Conservation (phyloP, 1,140 invertebrate genomes). For the Eufriesea mexicana region DNA sequence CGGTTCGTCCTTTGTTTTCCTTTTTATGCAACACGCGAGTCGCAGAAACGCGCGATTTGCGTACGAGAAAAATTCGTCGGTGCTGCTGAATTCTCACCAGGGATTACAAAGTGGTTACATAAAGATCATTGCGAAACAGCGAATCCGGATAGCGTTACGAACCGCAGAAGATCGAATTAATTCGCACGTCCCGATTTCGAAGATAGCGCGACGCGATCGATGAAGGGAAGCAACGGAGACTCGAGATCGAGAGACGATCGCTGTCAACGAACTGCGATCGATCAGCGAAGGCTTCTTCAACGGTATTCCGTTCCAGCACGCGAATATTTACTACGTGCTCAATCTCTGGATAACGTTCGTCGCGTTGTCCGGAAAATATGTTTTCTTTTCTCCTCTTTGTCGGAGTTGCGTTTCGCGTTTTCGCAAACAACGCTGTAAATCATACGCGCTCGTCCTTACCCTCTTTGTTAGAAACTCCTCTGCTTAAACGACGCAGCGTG, state of each 20-base stretch:
- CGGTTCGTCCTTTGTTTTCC: neutral
- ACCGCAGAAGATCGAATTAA: conserved; percentile 52
- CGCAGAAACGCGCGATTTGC: neutral
- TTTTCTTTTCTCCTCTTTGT: neutral
- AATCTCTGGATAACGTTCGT: conserved; percentile 5
- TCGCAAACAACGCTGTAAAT: conserved; percentile 19
- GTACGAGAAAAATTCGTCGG: neutral
- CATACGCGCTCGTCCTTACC: neutral
- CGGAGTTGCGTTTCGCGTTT: conserved; percentile 16
- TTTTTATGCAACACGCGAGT: neutral
- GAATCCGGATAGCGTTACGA: conserved; percentile 65
- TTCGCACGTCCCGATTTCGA: conserved; percentile 40
- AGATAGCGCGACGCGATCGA: neutral
- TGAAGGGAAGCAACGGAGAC: too few species aligned
- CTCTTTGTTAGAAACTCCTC: too few species aligned
- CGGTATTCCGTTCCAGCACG: conserved; percentile 12
- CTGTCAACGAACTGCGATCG: conserved; percentile 11
- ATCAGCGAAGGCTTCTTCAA: neutral
- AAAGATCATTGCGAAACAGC: conserved; percentile 67
- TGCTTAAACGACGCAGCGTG: neutral
- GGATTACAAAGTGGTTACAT: conserved; percentile 61
- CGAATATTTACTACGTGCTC: conserved; percentile 27
- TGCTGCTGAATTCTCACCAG: conserved; percentile 32
- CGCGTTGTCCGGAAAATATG: neutral
- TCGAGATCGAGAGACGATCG: neutral